Conservation (phyloP, 2,797 vertebrate genomes). For the Channallabes apus region DNA sequence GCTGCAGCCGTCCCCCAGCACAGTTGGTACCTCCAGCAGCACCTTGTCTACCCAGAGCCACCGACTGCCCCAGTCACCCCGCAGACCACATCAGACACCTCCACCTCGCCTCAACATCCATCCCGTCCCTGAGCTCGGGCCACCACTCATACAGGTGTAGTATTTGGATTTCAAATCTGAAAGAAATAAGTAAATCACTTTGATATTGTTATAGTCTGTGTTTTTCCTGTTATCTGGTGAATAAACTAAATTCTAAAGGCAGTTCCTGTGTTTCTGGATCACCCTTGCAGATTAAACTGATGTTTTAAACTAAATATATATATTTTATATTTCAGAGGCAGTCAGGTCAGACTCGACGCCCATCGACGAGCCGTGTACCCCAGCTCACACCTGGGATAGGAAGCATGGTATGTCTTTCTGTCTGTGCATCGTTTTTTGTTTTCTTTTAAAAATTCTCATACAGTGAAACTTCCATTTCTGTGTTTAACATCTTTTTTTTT, state of each 20-base stretch:
- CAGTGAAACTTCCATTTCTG: neutral
- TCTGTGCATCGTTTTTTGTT: neutral
- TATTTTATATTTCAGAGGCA: constrained; percentile 66
- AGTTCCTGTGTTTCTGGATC: neutral
- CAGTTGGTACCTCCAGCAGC: constrained; percentile 80
- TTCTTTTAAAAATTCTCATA: neutral
- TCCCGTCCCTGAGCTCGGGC: constrained; percentile 89
- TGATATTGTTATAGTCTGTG: neutral
- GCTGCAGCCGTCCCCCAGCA: constrained; percentile 69
- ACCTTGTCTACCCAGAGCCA: constrained; percentile 76
- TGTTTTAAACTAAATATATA: neutral
- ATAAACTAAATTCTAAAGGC: neutral
- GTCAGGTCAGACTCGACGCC: constrained; percentile 76
- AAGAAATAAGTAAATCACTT: neutral
- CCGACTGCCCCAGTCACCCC: constrained; percentile 81
- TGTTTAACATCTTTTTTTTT: neutral
- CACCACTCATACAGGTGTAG: constrained; percentile 85
- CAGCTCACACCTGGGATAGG: constrained; percentile 93
- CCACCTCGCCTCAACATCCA: constrained; percentile 93
- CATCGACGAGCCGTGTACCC: constrained; percentile 88
- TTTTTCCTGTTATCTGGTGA: neutral
- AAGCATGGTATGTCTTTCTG: constrained; percentile 77
- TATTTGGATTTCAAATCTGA: neutral
- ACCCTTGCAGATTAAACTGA: neutral
- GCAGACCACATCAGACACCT: constrained; percentile 84